Conservation (phyloP, 1,140 invertebrate genomes). For the Xylocopa sonorina region DNA sequence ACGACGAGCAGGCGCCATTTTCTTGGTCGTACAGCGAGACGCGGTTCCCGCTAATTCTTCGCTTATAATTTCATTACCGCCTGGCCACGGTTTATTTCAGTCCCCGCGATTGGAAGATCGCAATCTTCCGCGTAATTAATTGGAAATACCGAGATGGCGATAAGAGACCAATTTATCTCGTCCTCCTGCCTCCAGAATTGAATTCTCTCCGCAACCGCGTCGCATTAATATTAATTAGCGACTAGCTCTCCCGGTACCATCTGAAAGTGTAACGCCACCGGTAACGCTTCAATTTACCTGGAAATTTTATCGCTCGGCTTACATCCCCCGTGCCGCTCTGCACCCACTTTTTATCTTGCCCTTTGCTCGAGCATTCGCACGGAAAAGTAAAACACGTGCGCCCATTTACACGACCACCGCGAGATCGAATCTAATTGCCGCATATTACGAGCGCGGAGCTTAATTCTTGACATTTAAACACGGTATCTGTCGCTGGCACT, state of each 20-base stretch:
- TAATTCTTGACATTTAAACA: neutral
- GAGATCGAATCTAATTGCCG: neutral
- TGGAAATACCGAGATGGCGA: slow-evolving; percentile 51
- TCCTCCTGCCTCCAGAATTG: slow-evolving; percentile 37
- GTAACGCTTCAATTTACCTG: slow-evolving; percentile 45
- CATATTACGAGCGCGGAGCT: too few relatives aligned
- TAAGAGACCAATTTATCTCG: slow-evolving; percentile 45
- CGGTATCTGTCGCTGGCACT: too few relatives aligned
- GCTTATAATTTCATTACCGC: slow-evolving; percentile 45
- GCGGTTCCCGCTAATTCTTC: slow-evolving; percentile 24
- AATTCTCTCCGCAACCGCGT: slow-evolving; percentile 37
- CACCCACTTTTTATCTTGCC: neutral
- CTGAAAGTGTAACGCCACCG: slow-evolving; percentile 42
- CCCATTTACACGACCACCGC: neutral
- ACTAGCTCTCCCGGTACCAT: slow-evolving; percentile 42
- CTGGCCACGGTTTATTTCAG: slow-evolving; percentile 6
- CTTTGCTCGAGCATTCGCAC: neutral
- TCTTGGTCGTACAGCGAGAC: neutral
- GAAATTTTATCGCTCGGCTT: slow-evolving; percentile 9
- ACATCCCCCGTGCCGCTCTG: neutral
- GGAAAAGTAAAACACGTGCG: neutral
- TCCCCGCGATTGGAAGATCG: slow-evolving; percentile 39
- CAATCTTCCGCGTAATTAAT: slow-evolving; percentile 48
- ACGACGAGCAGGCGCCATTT: neutral
- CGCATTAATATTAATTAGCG: slow-evolving; percentile 55